A percentile compares a stretch with the other conserved stretches of the same genome.
Conservation (phyloP, 1,140 invertebrate genomes). For the Drosophila persimilis region DNA sequence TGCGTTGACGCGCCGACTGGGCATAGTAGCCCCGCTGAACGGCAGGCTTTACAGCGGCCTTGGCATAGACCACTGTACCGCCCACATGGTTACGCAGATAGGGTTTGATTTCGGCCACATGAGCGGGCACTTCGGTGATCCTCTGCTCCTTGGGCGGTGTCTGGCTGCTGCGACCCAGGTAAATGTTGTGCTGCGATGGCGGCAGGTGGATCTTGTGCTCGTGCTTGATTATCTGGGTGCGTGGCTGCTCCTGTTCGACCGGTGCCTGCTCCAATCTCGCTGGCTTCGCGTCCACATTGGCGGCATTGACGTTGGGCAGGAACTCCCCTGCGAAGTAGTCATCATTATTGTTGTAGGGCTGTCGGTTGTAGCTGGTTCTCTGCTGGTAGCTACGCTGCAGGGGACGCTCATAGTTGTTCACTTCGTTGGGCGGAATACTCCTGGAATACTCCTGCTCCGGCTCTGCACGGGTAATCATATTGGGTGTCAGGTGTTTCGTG, state of each 20-base stretch:
- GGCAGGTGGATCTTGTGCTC: constrained; percentile 78
- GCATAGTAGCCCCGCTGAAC: constrained; percentile 46
- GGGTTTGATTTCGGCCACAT: constrained; percentile 65
- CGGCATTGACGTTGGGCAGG: constrained; percentile 61
- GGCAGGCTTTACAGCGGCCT: constrained; percentile 26
- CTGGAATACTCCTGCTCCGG: constrained; percentile 56
- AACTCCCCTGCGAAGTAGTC: constrained; percentile 73
- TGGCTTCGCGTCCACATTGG: constrained; percentile 63
- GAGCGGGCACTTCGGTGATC: constrained; percentile 52
- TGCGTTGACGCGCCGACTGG: constrained; percentile 46
- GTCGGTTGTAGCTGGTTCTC: constrained; percentile 50
- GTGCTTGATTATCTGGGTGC: constrained; percentile 73
- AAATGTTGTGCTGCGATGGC: constrained; percentile 77
- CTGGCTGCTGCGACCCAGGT: constrained; percentile 55
- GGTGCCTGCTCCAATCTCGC: constrained; percentile 56
- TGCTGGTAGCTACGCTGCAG: constrained; percentile 54
- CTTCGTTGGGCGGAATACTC: constrained; percentile 35
- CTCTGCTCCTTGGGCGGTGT: constrained; percentile 46
- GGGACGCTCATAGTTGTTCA: constrained; percentile 29
- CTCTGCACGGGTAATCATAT: constrained; percentile 53
- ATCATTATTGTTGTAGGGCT: constrained; percentile 56
- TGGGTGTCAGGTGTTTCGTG: constrained; percentile 56
- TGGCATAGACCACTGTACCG: constrained; percentile 66
- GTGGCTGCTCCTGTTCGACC: constrained; percentile 34
- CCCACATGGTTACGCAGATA: constrained; percentile 58